A percentile compares a stretch with the other conserved stretches of the same genome.
Evolutionary conservation across 2,888 invertebrate genomes (phyloP).

Genomic region (Daptonema setosum): DNA sequence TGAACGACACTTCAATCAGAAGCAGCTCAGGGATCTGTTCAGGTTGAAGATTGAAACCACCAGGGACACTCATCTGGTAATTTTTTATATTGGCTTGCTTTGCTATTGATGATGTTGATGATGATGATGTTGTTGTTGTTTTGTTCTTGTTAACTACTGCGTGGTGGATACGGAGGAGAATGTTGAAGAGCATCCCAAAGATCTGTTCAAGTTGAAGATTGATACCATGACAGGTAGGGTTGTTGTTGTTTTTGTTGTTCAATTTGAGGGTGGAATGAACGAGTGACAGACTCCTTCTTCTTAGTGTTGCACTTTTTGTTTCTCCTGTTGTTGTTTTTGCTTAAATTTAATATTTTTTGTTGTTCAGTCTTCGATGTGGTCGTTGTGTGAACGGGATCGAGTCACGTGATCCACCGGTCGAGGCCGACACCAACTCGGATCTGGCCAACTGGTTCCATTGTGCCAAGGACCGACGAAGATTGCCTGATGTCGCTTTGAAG

Average conservation of each 20-base stretch:
- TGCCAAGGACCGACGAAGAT: constrained; percentile 44
- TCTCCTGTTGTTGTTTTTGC: too few species aligned
- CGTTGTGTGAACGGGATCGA: constrained; percentile 71
- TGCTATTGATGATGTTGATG: too few species aligned
- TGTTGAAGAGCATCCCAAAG: constrained; percentile 69
- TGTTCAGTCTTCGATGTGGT: constrained; percentile 53
- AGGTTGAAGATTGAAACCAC: constrained; percentile 52
- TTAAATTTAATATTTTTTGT: too few species aligned
- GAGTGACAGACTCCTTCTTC: too few species aligned
- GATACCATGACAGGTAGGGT: constrained; percentile 54
- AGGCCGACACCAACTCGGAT: constrained; percentile 79
- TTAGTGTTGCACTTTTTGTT: too few species aligned
- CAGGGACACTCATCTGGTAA: constrained; percentile 65
- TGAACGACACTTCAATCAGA: constrained; percentile 72
- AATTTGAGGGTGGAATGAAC: too few species aligned
- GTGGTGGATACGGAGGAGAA: constrained; percentile 70
- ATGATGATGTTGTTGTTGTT: too few species aligned
- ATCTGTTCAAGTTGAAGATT: constrained; percentile 68
- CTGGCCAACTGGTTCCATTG: constrained; percentile 83
- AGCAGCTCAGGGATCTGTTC: constrained; percentile 78
- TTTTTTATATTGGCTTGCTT: too few species aligned
- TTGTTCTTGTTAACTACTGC: too few species aligned
- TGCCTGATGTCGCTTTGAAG: constrained; percentile 40
- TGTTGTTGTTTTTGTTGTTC: too few species aligned
- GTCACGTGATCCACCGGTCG: constrained; percentile 60